These are phyloP conservation scores for Cynaeus angustus DNA, from an alignment of 2,888 invertebrate species.

Conservation along the genomic window DNA sequence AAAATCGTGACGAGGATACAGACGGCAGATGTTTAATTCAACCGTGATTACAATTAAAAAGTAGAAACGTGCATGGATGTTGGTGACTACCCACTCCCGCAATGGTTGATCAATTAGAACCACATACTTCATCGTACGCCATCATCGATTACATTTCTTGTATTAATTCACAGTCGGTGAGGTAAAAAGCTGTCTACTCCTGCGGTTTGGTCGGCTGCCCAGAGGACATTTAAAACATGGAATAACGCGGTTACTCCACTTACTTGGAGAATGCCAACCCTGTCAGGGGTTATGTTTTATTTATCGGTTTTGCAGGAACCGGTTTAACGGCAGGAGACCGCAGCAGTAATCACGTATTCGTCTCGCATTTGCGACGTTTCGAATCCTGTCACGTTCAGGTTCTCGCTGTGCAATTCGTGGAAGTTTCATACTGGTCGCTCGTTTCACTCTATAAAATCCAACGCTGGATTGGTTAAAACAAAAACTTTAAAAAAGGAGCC, in stretches of 20 bases:
- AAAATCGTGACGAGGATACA: slow-evolving; percentile 35
- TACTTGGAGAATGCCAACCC: slow-evolving; percentile 39
- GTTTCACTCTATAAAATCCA: slow-evolving; percentile 44
- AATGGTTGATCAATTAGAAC: slow-evolving; percentile 5
- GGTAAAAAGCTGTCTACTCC: slow-evolving; percentile 8
- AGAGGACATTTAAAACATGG: slow-evolving; percentile 32
- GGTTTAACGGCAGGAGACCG: slow-evolving; percentile 50
- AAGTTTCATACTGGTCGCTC: slow-evolving; percentile 50
- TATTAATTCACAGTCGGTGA: neutral
- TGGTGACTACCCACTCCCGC: slow-evolving; percentile 9
- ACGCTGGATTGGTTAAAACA: slow-evolving; percentile 33
- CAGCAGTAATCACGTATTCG: slow-evolving; percentile 54
- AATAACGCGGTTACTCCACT: slow-evolving; percentile 29
- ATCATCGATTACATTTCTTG: slow-evolving; percentile 5
- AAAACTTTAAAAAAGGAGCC: slow-evolving; percentile 25
- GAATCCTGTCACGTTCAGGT: slow-evolving; percentile 58
- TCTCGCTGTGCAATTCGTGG: slow-evolving; percentile 54
- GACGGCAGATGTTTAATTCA: slow-evolving; percentile 23
- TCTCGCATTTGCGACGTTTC: slow-evolving; percentile 58
- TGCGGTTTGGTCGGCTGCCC: slow-evolving; percentile 21
- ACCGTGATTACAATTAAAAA: slow-evolving; percentile 28
- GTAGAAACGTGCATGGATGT: slow-evolving; percentile 26
- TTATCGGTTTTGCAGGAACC: slow-evolving; percentile 50
- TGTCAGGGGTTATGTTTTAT: slow-evolving; percentile 48
- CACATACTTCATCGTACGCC: slow-evolving; percentile 14